A percentile compares a stretch with the other conserved stretches of the same genome.
These are phyloP conservation scores for Tenthredo distinguenda DNA, from an alignment of 2,888 invertebrate genomes.

Conservation along the genomic window DNA sequence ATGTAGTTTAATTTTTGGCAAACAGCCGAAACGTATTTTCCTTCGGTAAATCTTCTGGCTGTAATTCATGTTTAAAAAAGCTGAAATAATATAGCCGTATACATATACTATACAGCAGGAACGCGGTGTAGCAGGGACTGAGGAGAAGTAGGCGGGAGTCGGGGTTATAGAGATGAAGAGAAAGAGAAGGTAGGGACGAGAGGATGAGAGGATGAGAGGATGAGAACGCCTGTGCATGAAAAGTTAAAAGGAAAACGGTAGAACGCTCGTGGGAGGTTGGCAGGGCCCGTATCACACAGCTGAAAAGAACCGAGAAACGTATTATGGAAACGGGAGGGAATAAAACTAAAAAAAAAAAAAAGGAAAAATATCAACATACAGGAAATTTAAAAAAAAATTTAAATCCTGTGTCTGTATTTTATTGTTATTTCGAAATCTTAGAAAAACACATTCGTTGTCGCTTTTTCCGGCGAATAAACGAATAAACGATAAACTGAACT, in stretches of 20 bases:
- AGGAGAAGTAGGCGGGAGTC: background rate
- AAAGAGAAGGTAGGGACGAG: slow-evolving; percentile 25
- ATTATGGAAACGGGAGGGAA: background rate
- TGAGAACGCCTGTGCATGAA: slow-evolving; percentile 50
- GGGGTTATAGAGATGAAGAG: slow-evolving; percentile 2
- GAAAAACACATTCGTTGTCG: background rate
- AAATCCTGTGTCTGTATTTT: background rate
- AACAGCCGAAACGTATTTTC: slow-evolving; percentile 46
- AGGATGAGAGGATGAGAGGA: slow-evolving; percentile 30
- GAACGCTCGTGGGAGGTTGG: slow-evolving; percentile 31
- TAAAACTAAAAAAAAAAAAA: slow-evolving; percentile 11
- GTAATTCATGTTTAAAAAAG: slow-evolving; percentile 47
- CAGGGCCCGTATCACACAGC: slow-evolving; percentile 39
- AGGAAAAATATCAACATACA: slow-evolving; percentile 4
- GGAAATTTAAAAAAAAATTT: background rate
- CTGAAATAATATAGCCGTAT: slow-evolving; percentile 44
- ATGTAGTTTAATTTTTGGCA: slow-evolving; percentile 34
- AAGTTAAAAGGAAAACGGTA: slow-evolving; percentile 52
- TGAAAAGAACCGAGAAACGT: slow-evolving; percentile 35
- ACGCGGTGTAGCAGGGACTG: background rate
- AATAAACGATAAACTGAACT: background rate
- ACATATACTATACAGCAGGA: background rate
- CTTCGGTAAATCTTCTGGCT: slow-evolving; percentile 45
- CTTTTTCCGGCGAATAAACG: background rate
- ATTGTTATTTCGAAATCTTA: background rate